Evolutionary conservation across 1,140 invertebrate genomes (phyloP).

Genomic region (Calephelis nemesis): DNA sequence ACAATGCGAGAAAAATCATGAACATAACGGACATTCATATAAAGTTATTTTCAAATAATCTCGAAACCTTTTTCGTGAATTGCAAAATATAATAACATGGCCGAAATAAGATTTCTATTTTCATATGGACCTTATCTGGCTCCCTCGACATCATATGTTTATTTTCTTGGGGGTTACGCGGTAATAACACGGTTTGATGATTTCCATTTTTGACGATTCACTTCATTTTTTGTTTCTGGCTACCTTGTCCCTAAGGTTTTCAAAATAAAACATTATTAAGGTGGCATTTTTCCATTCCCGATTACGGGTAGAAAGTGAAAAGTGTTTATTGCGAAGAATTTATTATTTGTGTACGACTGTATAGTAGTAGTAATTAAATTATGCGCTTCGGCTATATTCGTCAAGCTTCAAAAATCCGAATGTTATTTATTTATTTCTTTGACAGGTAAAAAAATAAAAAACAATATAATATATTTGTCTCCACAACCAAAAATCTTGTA

Average conservation of each 20-base stretch:
- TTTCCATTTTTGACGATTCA: neutral
- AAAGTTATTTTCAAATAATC: constrained; percentile 5
- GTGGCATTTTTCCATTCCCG: neutral
- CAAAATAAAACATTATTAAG: neutral
- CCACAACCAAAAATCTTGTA: too few relatives aligned
- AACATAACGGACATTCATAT: neutral
- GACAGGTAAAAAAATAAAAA: too few relatives aligned
- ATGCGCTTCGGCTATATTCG: too few relatives aligned
- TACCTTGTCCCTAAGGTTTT: neutral
- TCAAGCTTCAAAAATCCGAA: too few relatives aligned
- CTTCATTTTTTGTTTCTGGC: neutral
- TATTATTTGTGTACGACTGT: too few relatives aligned
- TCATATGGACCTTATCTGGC: constrained; percentile 8
- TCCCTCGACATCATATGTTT: constrained; percentile 13
- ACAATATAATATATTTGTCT: too few relatives aligned
- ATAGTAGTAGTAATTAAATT: too few relatives aligned
- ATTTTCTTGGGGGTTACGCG: neutral
- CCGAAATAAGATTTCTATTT: constrained; percentile 14
- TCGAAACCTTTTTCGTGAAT: constrained; percentile 12
- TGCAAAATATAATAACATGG: constrained; percentile 14
- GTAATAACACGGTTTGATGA: constrained; percentile 16
- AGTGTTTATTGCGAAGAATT: too few relatives aligned
- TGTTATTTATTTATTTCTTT: too few relatives aligned
- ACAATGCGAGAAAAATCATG: too few relatives aligned
- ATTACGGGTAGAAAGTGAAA: too few relatives aligned